A percentile compares a stretch with the other conserved stretches of the same genome.
Evolutionary conservation across 2,888 invertebrate species (phyloP).

Genomic region (Trissolcus japonicus): DNA sequence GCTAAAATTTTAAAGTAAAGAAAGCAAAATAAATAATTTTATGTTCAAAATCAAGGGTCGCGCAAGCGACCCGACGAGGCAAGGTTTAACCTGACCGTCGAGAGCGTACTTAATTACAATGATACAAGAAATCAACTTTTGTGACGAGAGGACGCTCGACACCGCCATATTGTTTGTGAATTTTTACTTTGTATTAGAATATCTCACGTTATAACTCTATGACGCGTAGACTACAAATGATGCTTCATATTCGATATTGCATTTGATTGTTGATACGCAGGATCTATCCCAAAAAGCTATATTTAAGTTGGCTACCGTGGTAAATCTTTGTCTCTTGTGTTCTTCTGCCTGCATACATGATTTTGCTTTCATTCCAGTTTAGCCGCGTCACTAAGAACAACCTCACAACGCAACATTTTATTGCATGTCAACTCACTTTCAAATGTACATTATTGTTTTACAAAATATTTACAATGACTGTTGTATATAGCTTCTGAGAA

Average conservation of each 20-base stretch:
- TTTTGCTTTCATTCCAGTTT: not conserved
- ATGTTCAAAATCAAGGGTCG: not conserved
- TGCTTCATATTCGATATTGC: slow-evolving; percentile 58
- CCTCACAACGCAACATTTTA: slow-evolving; percentile 37
- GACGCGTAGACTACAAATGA: slow-evolving; percentile 56
- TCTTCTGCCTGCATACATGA: not conserved
- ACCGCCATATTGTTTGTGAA: slow-evolving; percentile 42
- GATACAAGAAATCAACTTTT: not conserved
- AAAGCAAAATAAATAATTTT: not conserved
- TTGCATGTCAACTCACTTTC: slow-evolving; percentile 51
- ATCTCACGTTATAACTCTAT: slow-evolving; percentile 37
- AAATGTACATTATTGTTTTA: slow-evolving; percentile 54
- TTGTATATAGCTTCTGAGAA: slow-evolving; percentile 39
- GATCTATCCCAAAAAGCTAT: slow-evolving; percentile 58
- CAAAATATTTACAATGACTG: slow-evolving; percentile 57
- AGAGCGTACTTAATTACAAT: not conserved
- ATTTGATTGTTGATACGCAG: slow-evolving; percentile 65
- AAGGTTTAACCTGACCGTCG: too few relatives aligned
- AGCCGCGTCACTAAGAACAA: not conserved
- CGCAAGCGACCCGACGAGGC: too few relatives aligned
- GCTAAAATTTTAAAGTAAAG: not conserved
- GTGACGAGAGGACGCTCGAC: not conserved
- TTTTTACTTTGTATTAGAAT: slow-evolving; percentile 16
- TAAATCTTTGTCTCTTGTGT: not conserved
- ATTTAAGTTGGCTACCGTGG: slow-evolving; percentile 47